phyloP scores from a whole-genome alignment of 1,140 invertebrate species.

The Caenorhabditis tropicalis region DNA sequence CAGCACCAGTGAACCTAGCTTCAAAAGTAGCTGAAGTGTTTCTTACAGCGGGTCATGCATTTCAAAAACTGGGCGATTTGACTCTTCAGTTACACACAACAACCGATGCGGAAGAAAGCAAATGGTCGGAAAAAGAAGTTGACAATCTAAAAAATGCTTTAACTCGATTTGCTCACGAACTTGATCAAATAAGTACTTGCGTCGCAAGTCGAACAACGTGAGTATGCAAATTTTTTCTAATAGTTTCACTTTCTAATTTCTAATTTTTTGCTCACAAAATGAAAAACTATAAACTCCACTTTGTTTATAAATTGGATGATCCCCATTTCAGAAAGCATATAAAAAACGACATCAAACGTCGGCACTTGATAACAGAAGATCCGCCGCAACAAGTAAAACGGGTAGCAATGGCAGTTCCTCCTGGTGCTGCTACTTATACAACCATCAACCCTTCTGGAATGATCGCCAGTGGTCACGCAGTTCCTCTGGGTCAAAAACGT shows the following conservation, averaged over 20 bases:
- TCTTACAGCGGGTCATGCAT: conserved; percentile 65
- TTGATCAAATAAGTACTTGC: conserved; percentile 61
- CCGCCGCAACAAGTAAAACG: background rate
- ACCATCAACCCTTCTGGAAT: background rate
- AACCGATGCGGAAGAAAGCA: conserved; percentile 49
- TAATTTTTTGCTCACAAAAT: too few relatives aligned
- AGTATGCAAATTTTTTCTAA: background rate
- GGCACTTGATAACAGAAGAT: conserved; percentile 47
- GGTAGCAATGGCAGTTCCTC: background rate
- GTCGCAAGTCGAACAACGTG: conserved; percentile 59
- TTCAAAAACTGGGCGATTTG: conserved; percentile 64
- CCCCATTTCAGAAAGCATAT: conserved; percentile 56
- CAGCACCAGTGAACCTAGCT: conserved; percentile 42
- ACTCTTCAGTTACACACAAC: conserved; percentile 60
- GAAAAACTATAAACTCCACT: background rate
- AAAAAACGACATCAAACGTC: conserved; percentile 60
- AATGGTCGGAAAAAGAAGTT: conserved; percentile 63
- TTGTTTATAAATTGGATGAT: too few relatives aligned
- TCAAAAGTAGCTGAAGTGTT: conserved; percentile 66
- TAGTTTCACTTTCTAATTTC: too few relatives aligned
- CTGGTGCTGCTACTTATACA: background rate
- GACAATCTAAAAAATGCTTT: conserved; percentile 62
- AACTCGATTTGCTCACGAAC: conserved; percentile 62
- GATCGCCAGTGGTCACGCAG: background rate
- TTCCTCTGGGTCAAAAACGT: background rate